Base-by-base conservation (phyloP, 2,113 vertebrate genomes). In the Brachionichthys hirsutus region DNA sequence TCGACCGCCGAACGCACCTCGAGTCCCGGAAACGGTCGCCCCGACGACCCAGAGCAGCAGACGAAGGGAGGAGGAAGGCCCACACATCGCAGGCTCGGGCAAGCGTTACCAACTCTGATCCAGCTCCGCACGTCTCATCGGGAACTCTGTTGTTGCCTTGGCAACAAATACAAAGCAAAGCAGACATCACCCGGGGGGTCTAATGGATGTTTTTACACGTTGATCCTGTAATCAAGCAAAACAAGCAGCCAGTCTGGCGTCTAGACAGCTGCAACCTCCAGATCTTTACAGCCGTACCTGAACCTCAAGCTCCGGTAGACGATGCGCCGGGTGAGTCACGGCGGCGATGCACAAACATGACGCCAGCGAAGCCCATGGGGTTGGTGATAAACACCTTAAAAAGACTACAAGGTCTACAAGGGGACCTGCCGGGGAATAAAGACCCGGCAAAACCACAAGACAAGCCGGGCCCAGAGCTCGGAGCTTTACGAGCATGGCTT, bases 11-110 rank as follows among this genome's bases (percentile, higher is more conserved):
- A 16, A 9, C 42, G 0, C 70, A 89, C 88, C 78, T 75, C 55
- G 54, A 1, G 63, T 57, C 9, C 19, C 59, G 40, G 56, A 58
- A 12, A 78, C 56, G 30, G 59, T 43, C n/a, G 46, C 15, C 34
- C 51, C 63, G 0, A 43, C 0, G 0, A 69, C 44, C 60, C 70
- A 88, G n/a, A 88, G 66, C 42, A 86, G 77, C 73, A 86, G 64
- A 50, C 40, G 56, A 41, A 65, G 58, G 4, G 9, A 54, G 51
- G 75, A 18, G 12, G 43, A 54, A 9, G 69, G 58, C 54, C 76
- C 73, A 57, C 66, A 56, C 86, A 87, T 87, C 6, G 50, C 66
- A 66, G 54, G 46, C 52, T 9, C 11, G 51, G 17, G 20, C 50
- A 14, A 58, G 62, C n/a, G 14, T 63, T 41, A 54, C 52, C 12